Conservation (phyloP, 64 coral and sea anemone species). For the Astreopora myriophthalma region DNA sequence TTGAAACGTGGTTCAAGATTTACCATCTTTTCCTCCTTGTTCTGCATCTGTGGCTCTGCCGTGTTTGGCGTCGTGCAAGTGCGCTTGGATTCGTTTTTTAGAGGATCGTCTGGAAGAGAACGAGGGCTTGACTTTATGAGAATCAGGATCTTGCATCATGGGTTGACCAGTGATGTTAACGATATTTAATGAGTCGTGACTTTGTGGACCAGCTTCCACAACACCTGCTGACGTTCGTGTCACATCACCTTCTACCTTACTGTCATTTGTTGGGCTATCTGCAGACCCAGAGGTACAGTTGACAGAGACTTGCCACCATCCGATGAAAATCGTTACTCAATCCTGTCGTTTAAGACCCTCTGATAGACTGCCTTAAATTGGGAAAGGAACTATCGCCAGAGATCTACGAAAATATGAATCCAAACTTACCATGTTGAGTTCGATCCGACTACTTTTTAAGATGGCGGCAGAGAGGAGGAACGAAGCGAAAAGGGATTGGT, state of each 20-base stretch:
- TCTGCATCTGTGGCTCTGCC: neutral
- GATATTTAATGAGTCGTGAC: neutral
- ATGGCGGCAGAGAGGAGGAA: constrained; percentile 33
- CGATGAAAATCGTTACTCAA: neutral
- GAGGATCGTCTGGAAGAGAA: neutral
- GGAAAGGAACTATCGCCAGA: neutral
- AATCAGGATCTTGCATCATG: neutral
- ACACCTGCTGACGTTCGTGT: neutral
- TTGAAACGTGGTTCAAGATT: no score
- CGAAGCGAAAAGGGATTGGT: neutral
- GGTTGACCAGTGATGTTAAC: neutral
- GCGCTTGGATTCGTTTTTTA: neutral
- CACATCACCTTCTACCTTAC: neutral
- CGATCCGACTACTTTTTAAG: constrained; percentile 5
- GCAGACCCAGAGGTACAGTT: neutral
- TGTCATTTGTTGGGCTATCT: neutral
- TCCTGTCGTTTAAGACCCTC: neutral
- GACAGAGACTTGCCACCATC: constrained; percentile 51
- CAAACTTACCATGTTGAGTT: constrained; percentile 75
- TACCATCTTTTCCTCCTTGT: neutral
- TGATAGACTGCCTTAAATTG: neutral
- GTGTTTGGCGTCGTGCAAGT: neutral
- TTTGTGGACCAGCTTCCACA: neutral
- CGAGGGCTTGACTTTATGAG: neutral
- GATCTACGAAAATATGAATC: neutral